Evolutionary conservation across 1,140 invertebrate genomes (phyloP).

Genomic region (Pentalonia nigronervosa): DNA sequence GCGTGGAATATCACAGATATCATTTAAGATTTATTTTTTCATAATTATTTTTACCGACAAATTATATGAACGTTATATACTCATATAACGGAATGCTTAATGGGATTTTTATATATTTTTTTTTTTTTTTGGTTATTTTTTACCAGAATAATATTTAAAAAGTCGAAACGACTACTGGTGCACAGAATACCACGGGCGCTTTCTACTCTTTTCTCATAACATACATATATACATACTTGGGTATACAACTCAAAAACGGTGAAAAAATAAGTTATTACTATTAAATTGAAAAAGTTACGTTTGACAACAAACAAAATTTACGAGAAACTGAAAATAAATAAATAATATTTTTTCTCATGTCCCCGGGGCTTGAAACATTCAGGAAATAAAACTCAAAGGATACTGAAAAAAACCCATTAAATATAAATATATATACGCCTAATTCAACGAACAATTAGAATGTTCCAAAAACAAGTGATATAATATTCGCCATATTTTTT

Average conservation of each 20-base stretch:
- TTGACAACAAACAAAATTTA: constrained; percentile 30
- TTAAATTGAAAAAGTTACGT: constrained; percentile 46
- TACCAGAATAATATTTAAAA: neutral
- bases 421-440: neutral
- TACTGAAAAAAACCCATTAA: neutral
- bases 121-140: neutral
- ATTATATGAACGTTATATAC: neutral
- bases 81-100: neutral
- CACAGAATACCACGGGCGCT: neutral
- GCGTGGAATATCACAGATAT: neutral
- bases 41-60: neutral
- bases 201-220: neutral
- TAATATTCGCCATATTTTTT: neutral
- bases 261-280: constrained; percentile 15
- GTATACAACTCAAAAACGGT: neutral
- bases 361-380: neutral
- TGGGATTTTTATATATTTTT: neutral
- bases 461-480: neutral
- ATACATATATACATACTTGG: neutral
- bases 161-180: neutral
- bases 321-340: neutral
- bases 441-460: neutral
- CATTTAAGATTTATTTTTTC: neutral
- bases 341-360: neutral
- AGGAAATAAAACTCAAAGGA: neutral